Percentiles rank a stretch among this genome's conserved stretches.
Conservation (phyloP, 2,797 vertebrate species). For the Notolabrus celidotus region DNA sequence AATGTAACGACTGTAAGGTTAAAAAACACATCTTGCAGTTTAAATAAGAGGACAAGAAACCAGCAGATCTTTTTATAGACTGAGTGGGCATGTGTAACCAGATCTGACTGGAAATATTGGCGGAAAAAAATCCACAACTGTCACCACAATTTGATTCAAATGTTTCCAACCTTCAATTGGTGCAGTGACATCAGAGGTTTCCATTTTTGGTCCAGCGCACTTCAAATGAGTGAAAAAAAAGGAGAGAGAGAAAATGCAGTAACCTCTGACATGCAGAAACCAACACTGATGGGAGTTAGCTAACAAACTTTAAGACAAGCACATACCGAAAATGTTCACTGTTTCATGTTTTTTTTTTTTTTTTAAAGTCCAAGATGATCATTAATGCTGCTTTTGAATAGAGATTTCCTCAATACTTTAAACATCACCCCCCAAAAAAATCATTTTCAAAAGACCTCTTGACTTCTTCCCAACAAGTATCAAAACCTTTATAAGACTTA, state of each 20-base stretch:
- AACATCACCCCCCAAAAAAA: background rate
- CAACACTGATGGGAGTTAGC: too few relatives aligned
- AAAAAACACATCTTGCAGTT: background rate
- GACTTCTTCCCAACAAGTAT: slow-evolving; percentile 30
- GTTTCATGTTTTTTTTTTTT: background rate
- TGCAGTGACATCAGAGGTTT: slow-evolving; percentile 1
- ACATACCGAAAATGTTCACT: background rate
- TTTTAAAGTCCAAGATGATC: slow-evolving; percentile 2
- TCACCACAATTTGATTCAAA: background rate
- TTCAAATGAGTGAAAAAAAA: background rate
- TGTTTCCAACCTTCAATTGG: background rate
- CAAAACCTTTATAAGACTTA: slow-evolving; percentile 15
- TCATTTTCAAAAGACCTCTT: background rate
- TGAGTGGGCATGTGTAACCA: background rate
- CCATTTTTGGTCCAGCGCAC: background rate
- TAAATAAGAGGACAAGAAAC: background rate
- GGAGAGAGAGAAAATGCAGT: background rate
- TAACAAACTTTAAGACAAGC: background rate
- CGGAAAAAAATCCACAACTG: background rate
- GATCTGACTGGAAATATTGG: background rate
- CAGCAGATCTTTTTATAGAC: background rate
- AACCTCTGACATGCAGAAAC: background rate
- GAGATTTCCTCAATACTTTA: background rate
- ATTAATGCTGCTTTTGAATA: background rate
- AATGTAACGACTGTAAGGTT: too few relatives aligned